Evolutionary conservation across 2,888 invertebrate genomes (phyloP), one percentile per base, ranked within the genome.

Genomic region (Heterodera filipjevi): DNA sequence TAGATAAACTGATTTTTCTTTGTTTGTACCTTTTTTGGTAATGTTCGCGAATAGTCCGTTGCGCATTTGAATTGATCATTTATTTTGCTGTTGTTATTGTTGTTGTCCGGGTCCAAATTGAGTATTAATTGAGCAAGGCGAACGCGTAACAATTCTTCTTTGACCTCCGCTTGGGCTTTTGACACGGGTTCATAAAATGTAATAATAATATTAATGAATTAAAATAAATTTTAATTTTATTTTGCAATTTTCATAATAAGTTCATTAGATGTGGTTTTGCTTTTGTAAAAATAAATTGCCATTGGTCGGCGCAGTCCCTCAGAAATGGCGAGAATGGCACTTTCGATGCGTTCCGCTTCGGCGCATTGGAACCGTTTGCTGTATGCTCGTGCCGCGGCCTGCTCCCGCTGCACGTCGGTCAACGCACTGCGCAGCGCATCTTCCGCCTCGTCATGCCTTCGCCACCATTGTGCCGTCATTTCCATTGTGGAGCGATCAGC

Each of bases 121-220:
- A 87, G 76, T 71, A 88, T 88, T 84, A 87, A 85, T 39, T 86
- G 84, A 2, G 87, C 88, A 10, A 88, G 80, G 0, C 84, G 81
- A 30, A 85, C 83, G 53, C 86, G 33, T 39, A 89, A 77, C 35
- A 86, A 79, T 77, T 89, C 87, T 76, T 89, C 86, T 39, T 82
- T 88, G 6, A 84, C 86, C 59, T 86, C 83, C 16, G 84, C 85
- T 53, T 88, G 87, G 3, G 86, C 87, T 44, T 82, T 75, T 1
- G 86, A 79, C 22, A 86, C 77, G 12, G 87, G 85, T 49, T 81
- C 82, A 27, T 80, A 79, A 27, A 72, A 53, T n/a, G n/a, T n/a
- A n/a, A n/a, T n/a, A n/a, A n/a, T n/a, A n/a, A n/a, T n/a, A n/a
- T n/a, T n/a, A n/a, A n/a, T n/a, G n/a, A n/a, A n/a, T n/a, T n/a